Base-by-base conservation (phyloP, 2,113 vertebrate species). In the Plecturocebus donacophilus region DNA sequence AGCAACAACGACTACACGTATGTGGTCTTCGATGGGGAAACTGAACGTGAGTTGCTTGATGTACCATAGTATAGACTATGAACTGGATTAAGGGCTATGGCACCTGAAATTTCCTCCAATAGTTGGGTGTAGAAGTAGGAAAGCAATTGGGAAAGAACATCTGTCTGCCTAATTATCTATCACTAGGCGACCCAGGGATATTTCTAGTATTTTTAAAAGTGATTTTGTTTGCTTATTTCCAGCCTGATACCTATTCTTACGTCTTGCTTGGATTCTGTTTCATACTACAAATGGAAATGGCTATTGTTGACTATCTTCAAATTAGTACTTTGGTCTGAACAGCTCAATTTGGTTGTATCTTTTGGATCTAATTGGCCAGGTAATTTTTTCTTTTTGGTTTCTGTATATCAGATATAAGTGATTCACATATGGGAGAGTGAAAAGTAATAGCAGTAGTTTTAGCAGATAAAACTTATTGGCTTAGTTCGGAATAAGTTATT, bases 131-230 rank as follows among this genome's bases (percentile, higher is more conserved):
- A 14, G 47, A 73, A 54, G 38, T 32, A 27, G 45, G 11, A 17
- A 86, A 64, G 25, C 35, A 68, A 17, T 1, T 23, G 1, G 17
- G 25, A 54, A 75, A 27, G 25, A 9, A 54, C 20, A 14, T 47
- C 23, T 86, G 25, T 81, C 81, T 96, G n/a, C 8, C 54, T 94
- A 47, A 80, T 70, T 83, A 87, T 92, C 38, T 80, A 87, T 90
- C 45, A 79, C 12, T 35, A 38, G 52, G 27, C 56, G 7, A 94
- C 32, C 23, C 47, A 32, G 42, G 27, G 30, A 21, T 20, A 68
- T 82, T 96, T 93, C 17, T 89, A 45, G 42, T 88, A 68, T 76
- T 79, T 94, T 70, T 11, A n/a, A 82, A 83, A 80, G 17, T 30
- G 19, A 82, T 68, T 21, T 75, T 54, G 47, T 79, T 79, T 90